Evolutionary conservation across 2,113 vertebrate genomes (phyloP).

Genomic region (Cyrtonyx montezumae): DNA sequence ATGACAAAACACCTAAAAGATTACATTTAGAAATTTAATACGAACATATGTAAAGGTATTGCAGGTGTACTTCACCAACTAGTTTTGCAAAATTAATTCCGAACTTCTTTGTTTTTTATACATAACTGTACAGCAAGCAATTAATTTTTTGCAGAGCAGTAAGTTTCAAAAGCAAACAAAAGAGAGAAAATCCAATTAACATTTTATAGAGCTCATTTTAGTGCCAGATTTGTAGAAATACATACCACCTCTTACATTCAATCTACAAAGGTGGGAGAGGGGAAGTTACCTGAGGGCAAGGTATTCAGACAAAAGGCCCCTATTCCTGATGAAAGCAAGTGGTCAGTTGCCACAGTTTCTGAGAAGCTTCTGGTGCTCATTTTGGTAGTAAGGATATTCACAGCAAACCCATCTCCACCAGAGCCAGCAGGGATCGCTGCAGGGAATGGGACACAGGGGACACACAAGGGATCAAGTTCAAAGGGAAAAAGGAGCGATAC

Average conservation of each 20-base stretch:
- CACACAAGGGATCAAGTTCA: conserved; percentile 75
- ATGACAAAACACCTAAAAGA: not conserved
- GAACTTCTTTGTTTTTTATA: not conserved
- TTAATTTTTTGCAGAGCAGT: not conserved
- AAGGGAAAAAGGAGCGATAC: conserved; percentile 77
- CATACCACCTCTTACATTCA: conserved; percentile 52
- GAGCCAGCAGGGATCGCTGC: conserved; percentile 76
- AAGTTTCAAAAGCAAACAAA: not conserved
- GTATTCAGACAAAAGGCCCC: conserved; percentile 78
- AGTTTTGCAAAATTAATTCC: not conserved
- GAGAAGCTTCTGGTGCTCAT: conserved; percentile 72
- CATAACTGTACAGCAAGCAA: not conserved
- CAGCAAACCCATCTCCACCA: conserved; percentile 79
- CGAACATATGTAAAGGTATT: not conserved
- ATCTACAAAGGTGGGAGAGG: conserved; percentile 48
- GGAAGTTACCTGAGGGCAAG: conserved; percentile 78
- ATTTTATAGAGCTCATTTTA: not conserved
- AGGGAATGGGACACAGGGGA: conserved; percentile 77
- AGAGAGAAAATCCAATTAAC: not conserved
- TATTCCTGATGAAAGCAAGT: conserved; percentile 78
- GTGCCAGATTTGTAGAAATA: not conserved
- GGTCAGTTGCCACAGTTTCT: conserved; percentile 76
- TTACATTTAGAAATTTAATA: not conserved
- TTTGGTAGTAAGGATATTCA: conserved; percentile 74
- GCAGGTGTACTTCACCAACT: not conserved